Conservation (phyloP, 2,888 invertebrate genomes). For the Andrena minutula region DNA sequence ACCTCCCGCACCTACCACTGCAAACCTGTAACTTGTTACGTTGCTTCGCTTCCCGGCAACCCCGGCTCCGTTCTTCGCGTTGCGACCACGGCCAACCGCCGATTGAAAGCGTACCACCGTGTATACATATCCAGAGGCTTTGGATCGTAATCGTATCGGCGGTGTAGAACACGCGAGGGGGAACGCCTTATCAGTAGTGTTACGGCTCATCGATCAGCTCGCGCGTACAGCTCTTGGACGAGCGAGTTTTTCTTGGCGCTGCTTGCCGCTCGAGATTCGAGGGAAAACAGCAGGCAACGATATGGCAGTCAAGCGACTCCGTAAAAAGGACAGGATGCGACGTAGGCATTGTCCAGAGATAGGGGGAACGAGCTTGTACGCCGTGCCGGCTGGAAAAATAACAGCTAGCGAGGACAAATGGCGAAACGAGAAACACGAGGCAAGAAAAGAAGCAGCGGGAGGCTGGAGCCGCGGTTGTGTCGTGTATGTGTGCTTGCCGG, state of each 20-base stretch:
- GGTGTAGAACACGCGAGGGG: background rate
- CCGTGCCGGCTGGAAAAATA: conserved; percentile 60
- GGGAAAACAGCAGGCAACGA: conserved; percentile 45
- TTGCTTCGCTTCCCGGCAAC: conserved; percentile 14
- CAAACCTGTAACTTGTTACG: conserved; percentile 63
- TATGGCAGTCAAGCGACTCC: conserved; percentile 26
- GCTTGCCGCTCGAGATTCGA: conserved; percentile 32
- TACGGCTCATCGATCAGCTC: conserved; percentile 60
- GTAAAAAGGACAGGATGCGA: conserved; percentile 31
- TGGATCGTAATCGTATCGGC: background rate
- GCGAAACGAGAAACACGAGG: conserved; percentile 58
- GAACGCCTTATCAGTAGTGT: conserved; percentile 39
- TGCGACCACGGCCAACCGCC: background rate
- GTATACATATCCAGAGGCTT: background rate
- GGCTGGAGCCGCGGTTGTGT: background rate
- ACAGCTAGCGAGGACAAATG: conserved; percentile 62
- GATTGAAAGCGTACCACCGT: too few relatives aligned
- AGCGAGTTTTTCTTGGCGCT: conserved; percentile 15
- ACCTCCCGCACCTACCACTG: conserved; percentile 50
- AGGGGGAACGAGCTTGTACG: conserved; percentile 24
- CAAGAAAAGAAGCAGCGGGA: conserved; percentile 25
- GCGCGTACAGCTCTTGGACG: conserved; percentile 3
- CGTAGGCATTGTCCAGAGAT: conserved; percentile 32
- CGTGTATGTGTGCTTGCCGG: background rate
- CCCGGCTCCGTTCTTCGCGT: too few relatives aligned